Base-by-base conservation (phyloP, 2,888 invertebrate genomes). In the Heliconius erato region DNA sequence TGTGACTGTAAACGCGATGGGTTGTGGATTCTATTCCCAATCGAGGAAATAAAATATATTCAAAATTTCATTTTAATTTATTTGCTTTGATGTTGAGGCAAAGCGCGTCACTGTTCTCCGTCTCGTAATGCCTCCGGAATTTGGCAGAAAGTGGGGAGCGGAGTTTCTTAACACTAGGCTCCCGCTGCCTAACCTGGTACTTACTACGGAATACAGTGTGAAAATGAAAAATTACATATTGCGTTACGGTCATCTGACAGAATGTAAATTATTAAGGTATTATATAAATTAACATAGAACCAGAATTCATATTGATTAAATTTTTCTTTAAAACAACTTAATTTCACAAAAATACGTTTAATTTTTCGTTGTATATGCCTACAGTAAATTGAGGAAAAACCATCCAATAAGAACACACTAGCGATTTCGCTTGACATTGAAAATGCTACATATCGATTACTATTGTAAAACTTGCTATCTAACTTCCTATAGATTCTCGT, bases 381-480 rank as follows among this genome's bases (percentile, higher is more conserved):
- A n/a, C 7, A n/a, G 26, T 71, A 35, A 71, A 68, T 80, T 59
- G 35, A 14, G 14, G 35, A 32, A 54, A 74, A 40, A 32, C 12
- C 26, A 26, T 63, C n/a, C 14, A 35, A 16, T 35, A 63, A 59
- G 44, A 74, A 76, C 32, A 35, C n/a, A 12, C 23, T 54, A 54
- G n/a, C 59, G 35, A 59, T 63, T 63, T 63, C 35, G 35, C 23
- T 76, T 80, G 91, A 87, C 91, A 91, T 91, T 91, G 90, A 90
- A 87, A 85, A 85, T 86, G 85, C 87, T 88, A 87, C 87, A 88
- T 92, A 93, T 93, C 87, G 92, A 92, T 93, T 93, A 63, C 88
- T 86, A 88, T 89, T 88, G 89, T 89, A 87, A 85, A 84, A 78
- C 59, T 16, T 84, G 9, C 83, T 85, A 86, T 79, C 65, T 19